Evolutionary conservation across 2,113 vertebrate species (phyloP).

Genomic region (Nestor notabilis): DNA sequence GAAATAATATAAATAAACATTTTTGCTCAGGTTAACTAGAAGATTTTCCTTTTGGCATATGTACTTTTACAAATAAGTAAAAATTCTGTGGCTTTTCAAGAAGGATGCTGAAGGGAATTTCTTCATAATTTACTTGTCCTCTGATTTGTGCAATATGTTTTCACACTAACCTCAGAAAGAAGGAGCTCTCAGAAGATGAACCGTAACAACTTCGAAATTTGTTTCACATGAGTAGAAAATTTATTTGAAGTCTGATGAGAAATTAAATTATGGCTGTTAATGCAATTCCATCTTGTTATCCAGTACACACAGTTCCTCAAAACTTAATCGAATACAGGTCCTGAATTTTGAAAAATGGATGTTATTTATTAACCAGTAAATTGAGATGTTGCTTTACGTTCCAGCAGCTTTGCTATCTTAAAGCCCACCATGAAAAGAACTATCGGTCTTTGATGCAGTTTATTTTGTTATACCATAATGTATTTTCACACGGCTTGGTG

Average conservation of each 20-base stretch:
- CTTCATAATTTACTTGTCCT: background rate
- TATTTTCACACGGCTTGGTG: background rate
- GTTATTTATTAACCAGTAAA: background rate
- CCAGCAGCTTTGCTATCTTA: background rate
- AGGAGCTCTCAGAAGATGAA: background rate
- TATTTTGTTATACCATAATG: background rate
- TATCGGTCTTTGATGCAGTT: background rate
- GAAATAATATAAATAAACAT: background rate
- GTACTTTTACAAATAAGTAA: background rate
- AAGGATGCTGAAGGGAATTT: background rate
- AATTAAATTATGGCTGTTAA: slow-evolving; percentile 44
- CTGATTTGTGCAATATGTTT: background rate
- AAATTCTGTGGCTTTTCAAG: background rate
- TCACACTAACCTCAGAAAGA: background rate
- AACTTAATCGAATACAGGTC: slow-evolving; percentile 20
- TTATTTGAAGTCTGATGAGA: slow-evolving; percentile 25
- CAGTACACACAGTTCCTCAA: background rate
- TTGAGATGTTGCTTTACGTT: background rate
- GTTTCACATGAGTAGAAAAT: slow-evolving; percentile 39
- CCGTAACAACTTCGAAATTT: slow-evolving; percentile 16
- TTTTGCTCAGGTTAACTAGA: background rate
- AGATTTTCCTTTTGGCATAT: background rate
- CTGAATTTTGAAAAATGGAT: background rate
- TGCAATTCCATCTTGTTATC: slow-evolving; percentile 25
- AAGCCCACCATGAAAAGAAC: background rate